Base-by-base conservation (phyloP, 2,797 vertebrate genomes). In the Taenioides sp. region DNA sequence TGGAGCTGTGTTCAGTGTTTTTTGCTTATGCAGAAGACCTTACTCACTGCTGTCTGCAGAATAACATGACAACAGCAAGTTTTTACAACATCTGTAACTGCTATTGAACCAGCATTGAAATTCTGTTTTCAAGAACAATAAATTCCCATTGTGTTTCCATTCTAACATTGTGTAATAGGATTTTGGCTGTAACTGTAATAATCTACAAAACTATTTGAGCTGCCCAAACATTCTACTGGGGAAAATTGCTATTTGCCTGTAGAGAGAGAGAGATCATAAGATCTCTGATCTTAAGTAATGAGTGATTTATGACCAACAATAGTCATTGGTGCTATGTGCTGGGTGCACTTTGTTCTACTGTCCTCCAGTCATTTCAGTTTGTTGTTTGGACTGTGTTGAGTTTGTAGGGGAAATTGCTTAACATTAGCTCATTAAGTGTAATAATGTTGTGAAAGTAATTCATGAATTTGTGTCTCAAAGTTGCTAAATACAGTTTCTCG, bases 271-370 rank as follows among this genome's bases (percentile, higher is more conserved):
- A 58, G 23, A 14, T 27, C 4, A 25, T 59, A 16, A 20, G 16
- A 9, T 61, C 20, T 62, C 61, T 40, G 63, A 27, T 17, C n/a
- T 22, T 64, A 11, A 43, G 12, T 23, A 23, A 25, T 25, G 14
- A 65, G 27, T 54, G 34, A 28, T 67, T 79, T 70, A 54, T 22
- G 70, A 27, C 11, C 20, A 31, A 67, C 63, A 67, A 61, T 64
- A 59, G 73, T 60, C 58, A 54, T 65, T 61, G 25, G 59, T 73
- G 70, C 70, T 69, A 40, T 40, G 52, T 28, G 65, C 67, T 77
- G 54, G 49, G 7, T 43, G 52, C 52, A 67, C 14, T 69, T 34
- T 49, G 65, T 55, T 28, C 40, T 55, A 65, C 60, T 59, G 25
- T 14, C 37, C 60, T 17, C 2, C 22, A 75, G 43, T 61, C 12